These are phyloP conservation scores for Acanthurus tractus DNA, from an alignment of 2,797 vertebrate species.

Conservation along the genomic window DNA sequence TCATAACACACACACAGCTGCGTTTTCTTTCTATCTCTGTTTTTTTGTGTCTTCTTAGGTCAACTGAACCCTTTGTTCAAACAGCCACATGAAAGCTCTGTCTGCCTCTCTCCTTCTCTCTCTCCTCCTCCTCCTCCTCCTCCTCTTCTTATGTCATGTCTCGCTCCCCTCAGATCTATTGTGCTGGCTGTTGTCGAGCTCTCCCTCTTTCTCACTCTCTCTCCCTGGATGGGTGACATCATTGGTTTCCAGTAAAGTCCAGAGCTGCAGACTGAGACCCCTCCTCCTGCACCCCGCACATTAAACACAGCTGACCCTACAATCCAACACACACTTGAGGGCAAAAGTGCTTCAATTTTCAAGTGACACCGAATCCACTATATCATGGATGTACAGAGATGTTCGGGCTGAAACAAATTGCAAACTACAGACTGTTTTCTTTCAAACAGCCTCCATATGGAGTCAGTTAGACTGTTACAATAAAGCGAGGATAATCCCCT, in stretches of 20 bases:
- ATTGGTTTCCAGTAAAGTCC: conserved; percentile 82
- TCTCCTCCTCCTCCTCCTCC: conserved; percentile 40
- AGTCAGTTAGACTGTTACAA: conserved; percentile 23
- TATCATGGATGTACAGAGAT: neutral
- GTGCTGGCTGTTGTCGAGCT: conserved; percentile 66
- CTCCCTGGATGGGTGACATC: conserved; percentile 75
- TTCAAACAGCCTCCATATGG: neutral
- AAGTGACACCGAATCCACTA: conserved; percentile 4
- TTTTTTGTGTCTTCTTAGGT: conserved; percentile 36
- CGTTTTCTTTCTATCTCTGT: conserved; percentile 24
- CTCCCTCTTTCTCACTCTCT: conserved; percentile 46
- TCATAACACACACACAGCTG: conserved; percentile 44
- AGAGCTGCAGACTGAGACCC: conserved; percentile 50
- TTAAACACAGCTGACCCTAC: conserved; percentile 49
- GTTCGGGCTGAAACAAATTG: neutral
- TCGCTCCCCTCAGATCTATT: conserved; percentile 73
- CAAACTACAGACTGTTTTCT: neutral
- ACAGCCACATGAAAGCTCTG: conserved; percentile 53
- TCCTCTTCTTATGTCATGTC: conserved; percentile 72
- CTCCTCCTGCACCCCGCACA: conserved; percentile 47
- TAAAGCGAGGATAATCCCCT: conserved; percentile 64
- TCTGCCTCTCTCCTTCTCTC: conserved; percentile 38
- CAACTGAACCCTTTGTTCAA: conserved; percentile 67
- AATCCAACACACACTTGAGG: conserved; percentile 21
- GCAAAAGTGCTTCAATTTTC: conserved; percentile 32